Evolutionary conservation across 2,888 invertebrate species (phyloP).

Genomic region (Polymixis flavicincta): DNA sequence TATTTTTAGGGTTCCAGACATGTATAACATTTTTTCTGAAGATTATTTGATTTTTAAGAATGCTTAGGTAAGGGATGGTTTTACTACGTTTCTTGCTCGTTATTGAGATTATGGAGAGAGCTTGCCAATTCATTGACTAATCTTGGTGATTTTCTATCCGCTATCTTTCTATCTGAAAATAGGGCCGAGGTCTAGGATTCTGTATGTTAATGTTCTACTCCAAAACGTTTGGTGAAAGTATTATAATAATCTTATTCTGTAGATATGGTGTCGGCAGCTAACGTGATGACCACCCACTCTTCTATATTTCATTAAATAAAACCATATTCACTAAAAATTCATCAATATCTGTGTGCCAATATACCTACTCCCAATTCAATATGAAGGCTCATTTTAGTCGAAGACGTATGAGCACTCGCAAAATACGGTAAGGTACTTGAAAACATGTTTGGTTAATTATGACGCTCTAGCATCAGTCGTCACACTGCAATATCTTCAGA

Average conservation of each 20-base stretch:
- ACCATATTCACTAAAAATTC: background rate
- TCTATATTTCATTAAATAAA: background rate
- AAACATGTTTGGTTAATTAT: background rate
- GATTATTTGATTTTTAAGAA: background rate
- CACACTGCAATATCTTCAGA: no score
- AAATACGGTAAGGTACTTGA: constrained; percentile 13
- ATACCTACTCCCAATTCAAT: background rate
- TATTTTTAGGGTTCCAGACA: constrained; percentile 76
- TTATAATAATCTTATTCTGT: background rate
- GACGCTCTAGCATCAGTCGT: no score
- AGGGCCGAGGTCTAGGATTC: no score
- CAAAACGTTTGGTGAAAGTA: background rate
- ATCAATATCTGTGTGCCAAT: background rate
- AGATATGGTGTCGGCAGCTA: background rate
- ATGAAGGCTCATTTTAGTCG: background rate
- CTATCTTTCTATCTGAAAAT: background rate
- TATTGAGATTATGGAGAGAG: background rate
- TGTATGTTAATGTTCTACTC: background rate
- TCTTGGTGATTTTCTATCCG: background rate
- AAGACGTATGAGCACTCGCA: background rate
- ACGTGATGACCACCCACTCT: background rate
- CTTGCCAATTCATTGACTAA: no score
- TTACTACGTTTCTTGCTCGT: background rate
- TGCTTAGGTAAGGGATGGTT: background rate
- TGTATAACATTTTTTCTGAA: background rate